phyloP scores from a whole-genome alignment of 2,888 invertebrate species.

The Himalopsyche japonica region DNA sequence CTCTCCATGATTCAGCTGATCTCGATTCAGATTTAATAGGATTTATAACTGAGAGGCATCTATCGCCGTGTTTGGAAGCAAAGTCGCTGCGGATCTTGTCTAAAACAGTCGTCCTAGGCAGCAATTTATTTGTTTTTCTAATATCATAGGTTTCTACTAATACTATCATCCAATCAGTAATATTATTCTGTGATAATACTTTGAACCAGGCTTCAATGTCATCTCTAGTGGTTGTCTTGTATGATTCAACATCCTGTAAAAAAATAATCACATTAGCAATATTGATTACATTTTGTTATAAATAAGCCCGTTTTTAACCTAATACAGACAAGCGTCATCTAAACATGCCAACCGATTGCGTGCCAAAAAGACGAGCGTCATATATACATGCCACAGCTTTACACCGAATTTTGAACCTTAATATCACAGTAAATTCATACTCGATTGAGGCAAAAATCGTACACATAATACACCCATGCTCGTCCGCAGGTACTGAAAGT shows the following conservation, averaged over 20 bases:
- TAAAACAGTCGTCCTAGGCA: conserved; percentile 89
- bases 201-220: conserved; percentile 89
- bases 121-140: conserved; percentile 86
- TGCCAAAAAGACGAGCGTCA: no score
- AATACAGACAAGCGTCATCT: no score
- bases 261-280: not conserved
- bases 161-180: conserved; percentile 92
- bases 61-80: conserved; percentile 83
- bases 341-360: no score
- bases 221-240: conserved; percentile 85
- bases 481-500: no score
- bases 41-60: conserved; percentile 89
- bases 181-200: conserved; percentile 71
- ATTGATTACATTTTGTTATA: not conserved
- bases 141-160: conserved; percentile 91
- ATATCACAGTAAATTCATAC: no score
- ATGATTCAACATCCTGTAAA: conserved; percentile 85
- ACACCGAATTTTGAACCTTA: no score
- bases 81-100: conserved; percentile 95
- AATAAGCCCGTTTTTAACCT: not conserved
- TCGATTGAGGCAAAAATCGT: no score
- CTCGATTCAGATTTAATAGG: conserved; percentile 87
- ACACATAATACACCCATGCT: no score
- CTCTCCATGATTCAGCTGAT: conserved; percentile 88
- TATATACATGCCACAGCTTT: no score